A percentile compares a stretch with the other conserved stretches of the same genome.
Evolutionary conservation across 2,888 invertebrate species (phyloP).

Genomic region (Drosophila atripex): DNA sequence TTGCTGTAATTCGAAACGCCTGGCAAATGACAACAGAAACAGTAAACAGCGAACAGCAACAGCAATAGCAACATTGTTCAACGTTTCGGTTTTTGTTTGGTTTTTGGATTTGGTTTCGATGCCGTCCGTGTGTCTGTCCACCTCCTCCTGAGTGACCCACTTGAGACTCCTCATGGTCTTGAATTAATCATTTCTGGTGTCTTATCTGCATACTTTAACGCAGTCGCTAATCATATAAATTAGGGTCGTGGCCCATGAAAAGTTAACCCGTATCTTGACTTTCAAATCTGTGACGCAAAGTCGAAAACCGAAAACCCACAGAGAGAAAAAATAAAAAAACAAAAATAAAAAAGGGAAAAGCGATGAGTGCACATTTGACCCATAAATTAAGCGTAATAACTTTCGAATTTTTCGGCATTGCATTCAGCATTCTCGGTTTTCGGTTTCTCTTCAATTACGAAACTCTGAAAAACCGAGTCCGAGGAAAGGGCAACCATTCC

Average conservation of each 20-base stretch:
- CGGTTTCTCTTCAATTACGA: conserved; percentile 47
- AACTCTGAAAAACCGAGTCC: conserved; percentile 9
- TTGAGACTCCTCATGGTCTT: conserved; percentile 33
- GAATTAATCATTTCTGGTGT: conserved; percentile 40
- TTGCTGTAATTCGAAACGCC: conserved; percentile 58
- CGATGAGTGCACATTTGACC: conserved; percentile 64
- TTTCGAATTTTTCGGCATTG: conserved; percentile 69
- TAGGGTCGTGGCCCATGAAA: conserved; percentile 62
- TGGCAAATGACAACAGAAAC: conserved; percentile 57
- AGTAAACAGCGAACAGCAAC: conserved; percentile 42
- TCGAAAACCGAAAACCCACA: neutral
- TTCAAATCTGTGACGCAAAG: conserved; percentile 66
- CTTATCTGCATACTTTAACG: conserved; percentile 59
- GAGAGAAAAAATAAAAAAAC: neutral
- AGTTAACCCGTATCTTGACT: conserved; percentile 58
- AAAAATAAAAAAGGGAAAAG: conserved; percentile 67
- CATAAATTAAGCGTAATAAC: conserved; percentile 78
- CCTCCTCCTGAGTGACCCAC: conserved; percentile 63
- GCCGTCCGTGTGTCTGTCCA: neutral
- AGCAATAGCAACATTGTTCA: conserved; percentile 61
- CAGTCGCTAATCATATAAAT: conserved; percentile 72
- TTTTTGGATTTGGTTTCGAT: conserved; percentile 13
- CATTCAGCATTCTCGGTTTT: conserved; percentile 38
- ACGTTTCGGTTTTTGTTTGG: conserved; percentile 36
- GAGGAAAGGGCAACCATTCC: conserved; percentile 8